Base-by-base conservation (phyloP, 2,113 vertebrate species). In the Plotosus lineatus region DNA sequence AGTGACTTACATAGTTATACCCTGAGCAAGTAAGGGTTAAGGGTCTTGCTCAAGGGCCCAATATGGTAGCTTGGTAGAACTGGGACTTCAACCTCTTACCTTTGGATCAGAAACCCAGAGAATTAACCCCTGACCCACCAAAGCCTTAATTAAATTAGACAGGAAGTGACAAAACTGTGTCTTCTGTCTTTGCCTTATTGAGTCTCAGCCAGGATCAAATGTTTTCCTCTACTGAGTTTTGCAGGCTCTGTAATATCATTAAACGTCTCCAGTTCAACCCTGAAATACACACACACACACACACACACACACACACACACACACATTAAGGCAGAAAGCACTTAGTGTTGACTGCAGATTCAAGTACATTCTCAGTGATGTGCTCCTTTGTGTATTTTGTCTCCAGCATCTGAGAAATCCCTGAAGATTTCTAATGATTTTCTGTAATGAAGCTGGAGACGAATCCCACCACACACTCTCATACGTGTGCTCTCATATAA, bases 201-300 rank as follows among this genome's bases (percentile, higher is more conserved):
- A 31, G 19, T 53, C 51, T 53, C 58, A 31, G 1, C 31, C 33
- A 38, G 19, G 63, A 23, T 42, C 19, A 9, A 23, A 11, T 66
- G 63, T 66, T 19, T 38, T 19, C 36, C 63, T 66, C 61, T 38
- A 5, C 31, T 36, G 15, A 38, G 28, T 17, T 65, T 31, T 36
- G 31, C 33, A 61, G 28, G 38, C 31, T 65, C 61, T 19, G 58
- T 61, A 61, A 61, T 31, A 26, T 61, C 58, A 61, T 66, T 40
- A 40, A 56, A 93, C 80, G 0, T 93, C 92, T 0, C 93, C 93
- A 0, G 92, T 94, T 95, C 69, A 95, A 10, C 85, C 93, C 93
- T 80, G 4, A 21, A 7, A 74, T 17, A 74, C 8, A 7, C 33
- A 42, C 21, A 10, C 1, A 51, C 21, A 17, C 28, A 17, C 26